Evolutionary conservation across 2,113 vertebrate species (phyloP), one percentile per base, ranked within the genome.

Genomic region (Xenopus borealis): DNA sequence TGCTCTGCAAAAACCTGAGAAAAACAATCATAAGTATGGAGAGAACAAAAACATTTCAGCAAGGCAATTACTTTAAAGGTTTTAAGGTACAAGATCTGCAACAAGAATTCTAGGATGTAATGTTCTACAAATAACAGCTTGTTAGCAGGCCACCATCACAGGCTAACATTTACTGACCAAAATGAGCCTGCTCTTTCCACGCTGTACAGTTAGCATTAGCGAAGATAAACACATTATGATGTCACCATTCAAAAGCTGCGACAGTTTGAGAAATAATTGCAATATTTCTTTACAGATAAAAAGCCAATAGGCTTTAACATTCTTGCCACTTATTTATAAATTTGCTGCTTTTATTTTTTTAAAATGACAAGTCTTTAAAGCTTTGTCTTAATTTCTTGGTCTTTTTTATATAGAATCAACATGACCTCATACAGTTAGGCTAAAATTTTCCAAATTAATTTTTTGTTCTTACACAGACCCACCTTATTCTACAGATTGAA

Each of bases 81-180:
- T 76, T 69, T 69, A 61, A 69, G 66, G 73, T 33, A 63, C 47
- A 47, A 57, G 47, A 69, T 76, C 46, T 53, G 66, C 66, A 62
- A 57, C 23, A 20, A 66, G 45, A 62, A 69, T 40, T 68, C 55
- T 40, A 62, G 50, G 72, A 52, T 17, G 45, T 69, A 76, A 69
- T 63, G 66, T 63, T 76, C 66, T 69, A 57, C 73, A 76, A 76
- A 76, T 76, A 76, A 76, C 65, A 68, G 57, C 73, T 64, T 69
- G 73, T 76, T 76, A 76, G 47, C 30, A 11, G 59, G 27, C 40
- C 58, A 69, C 62, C 66, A 58, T 76, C 40, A 40, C 44, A 68
- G 46, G 20, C 66, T 63, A 76, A 69, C 66, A 76, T 76, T 76
- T 55, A 76, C 57, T 69, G 58, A 69, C 66, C 30, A 40, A 62